phyloP scores from a whole-genome alignment of 2,113 vertebrate species.

The Cheilinus undulatus region DNA sequence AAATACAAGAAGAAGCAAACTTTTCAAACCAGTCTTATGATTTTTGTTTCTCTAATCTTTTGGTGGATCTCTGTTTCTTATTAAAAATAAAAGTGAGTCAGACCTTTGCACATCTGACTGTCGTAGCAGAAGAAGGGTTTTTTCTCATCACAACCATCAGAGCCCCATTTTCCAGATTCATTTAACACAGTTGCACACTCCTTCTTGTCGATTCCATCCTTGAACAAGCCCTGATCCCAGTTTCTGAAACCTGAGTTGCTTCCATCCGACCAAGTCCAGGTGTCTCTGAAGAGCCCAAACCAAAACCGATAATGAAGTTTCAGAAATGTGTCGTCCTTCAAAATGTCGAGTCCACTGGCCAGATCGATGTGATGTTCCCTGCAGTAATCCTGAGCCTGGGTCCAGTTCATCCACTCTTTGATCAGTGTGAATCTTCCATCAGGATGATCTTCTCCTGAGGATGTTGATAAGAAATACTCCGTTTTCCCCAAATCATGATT shows the following conservation, averaged over 20 bases:
- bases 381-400: slow-evolving; percentile 1
- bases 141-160: fast-evolving
- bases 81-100: no score
- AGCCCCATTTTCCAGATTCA: fast-evolving
- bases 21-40: no score
- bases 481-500: no score
- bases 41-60: no score
- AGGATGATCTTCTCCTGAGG: no score
- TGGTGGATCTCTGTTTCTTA: no score
- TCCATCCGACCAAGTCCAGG: not conserved
- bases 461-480: no score
- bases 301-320: no score
- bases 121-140: slow-evolving; percentile 39
- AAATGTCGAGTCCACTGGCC: slow-evolving; percentile 19
- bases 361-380: slow-evolving; percentile 24
- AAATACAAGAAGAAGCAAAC: no score
- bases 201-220: fast-evolving
- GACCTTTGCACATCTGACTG: no score
- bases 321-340: no score
- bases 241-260: slow-evolving; percentile 5
- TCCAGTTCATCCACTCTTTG: not conserved
- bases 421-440: no score
- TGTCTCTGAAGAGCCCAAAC: slow-evolving; percentile 36
- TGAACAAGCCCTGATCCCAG: not conserved
- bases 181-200: not conserved